Evolutionary conservation across 2,888 invertebrate genomes (phyloP), one percentile per base, ranked within the genome.

Genomic region (Erpobdella octoculata): DNA sequence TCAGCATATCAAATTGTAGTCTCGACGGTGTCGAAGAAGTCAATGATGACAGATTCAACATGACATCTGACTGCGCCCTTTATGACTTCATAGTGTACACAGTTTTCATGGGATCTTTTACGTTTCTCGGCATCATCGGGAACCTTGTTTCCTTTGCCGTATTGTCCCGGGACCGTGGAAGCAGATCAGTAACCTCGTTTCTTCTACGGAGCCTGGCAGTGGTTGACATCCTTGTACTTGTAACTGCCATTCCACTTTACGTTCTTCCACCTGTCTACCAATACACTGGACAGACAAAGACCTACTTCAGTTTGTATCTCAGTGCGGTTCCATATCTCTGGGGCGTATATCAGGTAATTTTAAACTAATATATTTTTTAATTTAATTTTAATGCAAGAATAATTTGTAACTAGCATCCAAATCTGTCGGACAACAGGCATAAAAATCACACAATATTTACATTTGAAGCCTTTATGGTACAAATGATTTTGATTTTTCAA

Each of bases 21-120:
- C n/a, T n/a, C n/a, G n/a, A n/a, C n/a, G n/a, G n/a, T n/a, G n/a
- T n/a, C n/a, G n/a, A n/a, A n/a, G n/a, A n/a, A n/a, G n/a, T n/a
- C n/a, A n/a, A 41, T n/a, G 46, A n/a, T n/a, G 46, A 41, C n/a
- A 12, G 12, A 41, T 74, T 62, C 64, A 53, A 64, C 62, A 69
- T 76, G 70, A 75, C 76, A 53, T 25, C 59, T 6, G 36, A 69
- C 6, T 77, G 76, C 58, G 74, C 74, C 18, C 67, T 74, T n/a
- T 77, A 76, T 68, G 76, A 77, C 71, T 77, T 77, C 73, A 36
- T 72, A n/a, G 61, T 77, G 21, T 76, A 75, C 69, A 75, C 77
- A 5, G 73, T 77, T 15, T 28, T 71, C 38, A 71, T 73, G 68
- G 77, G 77, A 21, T 59, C 70, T 21, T 68, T 77, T 28, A 73